Percentiles rank a stretch among this genome's conserved stretches.
Evolutionary conservation across 2,113 vertebrate species (phyloP).

Genomic region (Neopipo cinnamomea): DNA sequence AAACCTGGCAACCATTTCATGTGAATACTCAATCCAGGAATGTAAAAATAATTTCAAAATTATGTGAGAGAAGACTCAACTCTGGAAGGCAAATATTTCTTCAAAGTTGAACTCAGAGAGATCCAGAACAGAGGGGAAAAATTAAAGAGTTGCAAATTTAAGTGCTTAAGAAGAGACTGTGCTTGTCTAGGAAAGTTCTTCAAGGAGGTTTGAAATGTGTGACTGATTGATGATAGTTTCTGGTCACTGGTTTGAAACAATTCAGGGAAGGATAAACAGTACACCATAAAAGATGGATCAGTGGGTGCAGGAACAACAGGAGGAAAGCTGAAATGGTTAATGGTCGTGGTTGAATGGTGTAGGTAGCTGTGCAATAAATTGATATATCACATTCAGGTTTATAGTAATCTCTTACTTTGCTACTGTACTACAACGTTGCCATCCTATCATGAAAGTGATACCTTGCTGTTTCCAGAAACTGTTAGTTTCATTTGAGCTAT

Average conservation of each 20-base stretch:
- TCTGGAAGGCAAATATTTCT: not conserved
- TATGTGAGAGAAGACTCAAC: not conserved
- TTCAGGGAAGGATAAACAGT: not conserved
- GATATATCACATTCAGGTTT: not conserved
- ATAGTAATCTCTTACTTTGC: not conserved
- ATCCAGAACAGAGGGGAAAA: not conserved
- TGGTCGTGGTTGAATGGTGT: not conserved
- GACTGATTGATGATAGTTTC: not conserved
- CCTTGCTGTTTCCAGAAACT: not conserved
- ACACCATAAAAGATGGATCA: not conserved
- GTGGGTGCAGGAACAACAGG: not conserved
- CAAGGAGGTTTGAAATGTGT: not conserved
- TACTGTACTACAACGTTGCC: not conserved
- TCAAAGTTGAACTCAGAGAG: not conserved
- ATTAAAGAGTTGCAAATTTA: not conserved
- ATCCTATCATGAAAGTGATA: not conserved
- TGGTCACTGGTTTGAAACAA: not conserved
- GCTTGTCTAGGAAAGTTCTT: not conserved
- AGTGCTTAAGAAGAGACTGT: not conserved
- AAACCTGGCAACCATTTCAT: not conserved
- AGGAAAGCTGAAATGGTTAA: not conserved
- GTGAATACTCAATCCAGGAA: not conserved
- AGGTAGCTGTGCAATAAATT: not conserved
- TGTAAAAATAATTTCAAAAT: not conserved
- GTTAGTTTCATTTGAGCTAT: not conserved